These are phyloP conservation scores for Cryptus armator DNA, from an alignment of 2,888 invertebrate species.

Conservation along the genomic window DNA sequence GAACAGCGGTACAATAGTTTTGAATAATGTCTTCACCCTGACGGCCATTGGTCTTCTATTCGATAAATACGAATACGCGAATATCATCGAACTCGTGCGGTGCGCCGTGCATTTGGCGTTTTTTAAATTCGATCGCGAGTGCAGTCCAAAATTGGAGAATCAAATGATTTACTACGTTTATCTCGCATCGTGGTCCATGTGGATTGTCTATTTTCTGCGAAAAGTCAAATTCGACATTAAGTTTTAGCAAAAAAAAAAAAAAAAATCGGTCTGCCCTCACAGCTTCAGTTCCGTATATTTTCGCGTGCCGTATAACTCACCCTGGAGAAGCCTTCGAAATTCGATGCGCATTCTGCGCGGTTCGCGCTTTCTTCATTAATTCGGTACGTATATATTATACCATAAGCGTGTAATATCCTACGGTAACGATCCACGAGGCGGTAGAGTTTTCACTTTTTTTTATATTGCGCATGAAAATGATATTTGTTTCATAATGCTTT, in stretches of 20 bases:
- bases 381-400: conserved; percentile 31
- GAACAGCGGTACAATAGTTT: conserved; percentile 87
- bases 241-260: conserved; percentile 27
- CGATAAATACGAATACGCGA: conserved; percentile 88
- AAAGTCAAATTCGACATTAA: conserved; percentile 50
- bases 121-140: conserved; percentile 68
- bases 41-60: conserved; percentile 91
- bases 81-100: conserved; percentile 88
- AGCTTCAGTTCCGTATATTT: background rate
- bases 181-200: conserved; percentile 73
- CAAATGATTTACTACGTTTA: conserved; percentile 71
- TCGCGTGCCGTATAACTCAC: conserved; percentile 5
- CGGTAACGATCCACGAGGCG: background rate
- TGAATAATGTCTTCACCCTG: conserved; percentile 89
- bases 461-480: conserved; percentile 22
- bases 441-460: conserved; percentile 51
- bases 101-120: conserved; percentile 88
- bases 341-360: conserved; percentile 16
- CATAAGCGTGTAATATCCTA: background rate
- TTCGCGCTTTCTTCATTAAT: conserved; percentile 17
- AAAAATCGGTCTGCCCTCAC: conserved; percentile 7
- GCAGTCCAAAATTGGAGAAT: conserved; percentile 35
- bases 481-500: conserved; percentile 32
- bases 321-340: conserved; percentile 26
- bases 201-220: conserved; percentile 72